Evolutionary conservation across 2,113 vertebrate species (phyloP).

Genomic region (Australoheros scitulus): DNA sequence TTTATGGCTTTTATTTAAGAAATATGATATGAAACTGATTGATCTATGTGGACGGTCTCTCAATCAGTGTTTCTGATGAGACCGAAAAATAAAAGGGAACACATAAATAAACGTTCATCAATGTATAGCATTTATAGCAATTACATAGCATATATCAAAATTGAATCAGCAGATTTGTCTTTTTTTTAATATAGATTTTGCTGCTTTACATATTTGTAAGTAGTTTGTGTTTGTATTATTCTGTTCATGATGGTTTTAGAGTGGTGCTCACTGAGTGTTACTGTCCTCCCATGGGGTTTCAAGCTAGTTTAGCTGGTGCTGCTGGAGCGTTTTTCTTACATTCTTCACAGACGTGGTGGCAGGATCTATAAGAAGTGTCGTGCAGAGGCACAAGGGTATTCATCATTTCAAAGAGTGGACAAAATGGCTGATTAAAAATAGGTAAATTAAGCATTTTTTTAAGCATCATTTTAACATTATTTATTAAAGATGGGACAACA

Average conservation of each 20-base stretch:
- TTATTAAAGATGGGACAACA: neutral
- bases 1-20: neutral
- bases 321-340: conserved; percentile 63
- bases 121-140: neutral
- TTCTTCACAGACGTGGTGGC: conserved; percentile 74
- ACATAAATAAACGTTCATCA: neutral
- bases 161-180: neutral
- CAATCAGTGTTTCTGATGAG: neutral
- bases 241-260: neutral
- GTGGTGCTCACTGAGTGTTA: neutral
- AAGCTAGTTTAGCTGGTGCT: conserved; percentile 26
- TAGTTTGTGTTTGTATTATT: neutral
- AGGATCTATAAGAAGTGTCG: conserved; percentile 52
- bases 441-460: neutral
- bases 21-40: neutral
- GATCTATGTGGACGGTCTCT: neutral
- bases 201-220: neutral
- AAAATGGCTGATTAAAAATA: neutral
- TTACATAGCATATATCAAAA: neutral
- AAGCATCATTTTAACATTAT: neutral
- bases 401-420: neutral
- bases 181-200: neutral
- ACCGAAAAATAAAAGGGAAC: conserved; percentile 24
- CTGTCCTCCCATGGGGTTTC: conserved; percentile 5
- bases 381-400: neutral